phyloP scores from a whole-genome alignment of 2,888 invertebrate species.

The Drosophila glabriapex region DNA sequence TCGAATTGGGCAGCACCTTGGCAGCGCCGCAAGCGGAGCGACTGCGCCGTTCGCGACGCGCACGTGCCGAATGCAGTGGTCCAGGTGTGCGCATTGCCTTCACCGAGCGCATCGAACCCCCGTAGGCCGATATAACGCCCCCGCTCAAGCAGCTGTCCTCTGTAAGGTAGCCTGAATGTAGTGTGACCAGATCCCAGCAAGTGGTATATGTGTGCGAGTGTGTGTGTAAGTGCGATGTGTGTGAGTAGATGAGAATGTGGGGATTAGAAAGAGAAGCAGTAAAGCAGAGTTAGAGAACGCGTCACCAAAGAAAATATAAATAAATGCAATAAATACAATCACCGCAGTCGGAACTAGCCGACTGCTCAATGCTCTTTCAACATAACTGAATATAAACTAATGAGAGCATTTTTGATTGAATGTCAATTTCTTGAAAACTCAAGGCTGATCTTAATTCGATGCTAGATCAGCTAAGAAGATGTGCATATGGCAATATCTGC shows the following conservation, averaged over 20 bases:
- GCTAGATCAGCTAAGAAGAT: background rate
- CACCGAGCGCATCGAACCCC: conserved; percentile 49
- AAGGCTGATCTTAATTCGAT: background rate
- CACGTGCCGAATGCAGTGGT: conserved; percentile 83
- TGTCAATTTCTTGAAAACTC: background rate
- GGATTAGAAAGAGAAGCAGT: conserved; percentile 5
- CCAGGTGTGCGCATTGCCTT: conserved; percentile 79
- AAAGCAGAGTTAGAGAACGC: conserved; percentile 31
- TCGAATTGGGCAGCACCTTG: conserved; percentile 5
- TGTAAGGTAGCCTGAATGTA: conserved; percentile 85
- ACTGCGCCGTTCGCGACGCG: conserved; percentile 83
- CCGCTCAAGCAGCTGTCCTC: conserved; percentile 82
- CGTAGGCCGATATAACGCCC: conserved; percentile 43
- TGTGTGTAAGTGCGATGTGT: conserved; percentile 20
- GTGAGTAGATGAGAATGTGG: conserved; percentile 19
- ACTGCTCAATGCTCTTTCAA: background rate
- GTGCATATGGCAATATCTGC: background rate
- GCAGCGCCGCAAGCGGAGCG: conserved; percentile 79
- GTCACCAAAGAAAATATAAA: conserved; percentile 32
- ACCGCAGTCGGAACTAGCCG: background rate
- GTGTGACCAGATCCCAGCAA: conserved; percentile 51
- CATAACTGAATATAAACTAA: background rate
- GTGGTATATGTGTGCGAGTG: conserved; percentile 11
- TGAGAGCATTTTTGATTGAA: background rate
- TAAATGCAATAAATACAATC: background rate